phyloP scores from a whole-genome alignment of 2,113 vertebrate species.

The Typhlomys cinereus region DNA sequence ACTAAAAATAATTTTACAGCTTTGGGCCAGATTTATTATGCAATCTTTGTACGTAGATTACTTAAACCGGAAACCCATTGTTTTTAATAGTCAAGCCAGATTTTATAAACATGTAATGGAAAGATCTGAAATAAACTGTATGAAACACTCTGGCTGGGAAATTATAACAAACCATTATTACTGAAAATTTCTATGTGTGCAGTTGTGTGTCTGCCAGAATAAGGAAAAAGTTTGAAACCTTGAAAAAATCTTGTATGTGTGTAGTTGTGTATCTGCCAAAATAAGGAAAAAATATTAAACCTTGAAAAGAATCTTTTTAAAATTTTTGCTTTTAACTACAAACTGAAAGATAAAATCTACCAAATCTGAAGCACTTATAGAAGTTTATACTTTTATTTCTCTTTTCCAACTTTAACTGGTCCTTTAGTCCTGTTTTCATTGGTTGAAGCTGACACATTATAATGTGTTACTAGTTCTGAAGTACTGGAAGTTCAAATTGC shows the following conservation, averaged over 20 bases:
- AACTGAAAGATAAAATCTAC: constrained; percentile 68
- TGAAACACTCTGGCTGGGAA: constrained; percentile 80
- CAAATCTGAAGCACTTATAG: constrained; percentile 42
- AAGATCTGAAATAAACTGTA: constrained; percentile 81
- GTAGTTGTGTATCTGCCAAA: constrained; percentile 40
- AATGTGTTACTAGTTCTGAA: constrained; percentile 39
- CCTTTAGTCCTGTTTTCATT: constrained; percentile 34
- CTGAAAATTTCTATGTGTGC: constrained; percentile 44
- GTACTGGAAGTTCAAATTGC: neutral
- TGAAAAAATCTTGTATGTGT: constrained; percentile 34
- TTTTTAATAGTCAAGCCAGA: constrained; percentile 80
- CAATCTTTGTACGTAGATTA: constrained; percentile 73
- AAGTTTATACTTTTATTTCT: constrained; percentile 50
- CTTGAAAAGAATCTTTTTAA: constrained; percentile 14
- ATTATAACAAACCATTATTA: constrained; percentile 76
- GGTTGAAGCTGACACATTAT: constrained; percentile 35
- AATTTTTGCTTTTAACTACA: constrained; percentile 49
- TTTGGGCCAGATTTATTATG: constrained; percentile 78
- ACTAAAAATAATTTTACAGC: constrained; percentile 82
- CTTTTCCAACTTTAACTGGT: constrained; percentile 70
- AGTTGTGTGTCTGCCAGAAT: constrained; percentile 52
- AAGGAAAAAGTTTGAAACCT: constrained; percentile 68
- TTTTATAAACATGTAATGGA: constrained; percentile 84
- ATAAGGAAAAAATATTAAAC: constrained; percentile 59
- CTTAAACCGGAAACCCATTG: constrained; percentile 77